phyloP scores from a whole-genome alignment of 2,888 invertebrate genomes.

The Ceratothoa steindachneri region DNA sequence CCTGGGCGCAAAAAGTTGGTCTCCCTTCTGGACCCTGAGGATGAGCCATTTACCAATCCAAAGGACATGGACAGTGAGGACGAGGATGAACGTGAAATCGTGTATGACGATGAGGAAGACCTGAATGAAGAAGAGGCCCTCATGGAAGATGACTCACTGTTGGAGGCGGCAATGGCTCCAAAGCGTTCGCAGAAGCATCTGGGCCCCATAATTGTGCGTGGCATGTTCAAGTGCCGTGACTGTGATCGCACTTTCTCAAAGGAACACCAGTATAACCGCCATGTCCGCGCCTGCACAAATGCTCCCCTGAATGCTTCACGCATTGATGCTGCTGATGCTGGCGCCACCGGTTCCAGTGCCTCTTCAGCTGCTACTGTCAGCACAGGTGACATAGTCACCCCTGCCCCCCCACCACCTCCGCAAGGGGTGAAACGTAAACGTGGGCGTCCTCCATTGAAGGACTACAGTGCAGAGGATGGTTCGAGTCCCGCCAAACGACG shows the following conservation, averaged over 20 bases:
- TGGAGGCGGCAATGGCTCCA: slow-evolving; percentile 3
- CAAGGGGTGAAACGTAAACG: neutral
- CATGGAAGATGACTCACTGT: neutral
- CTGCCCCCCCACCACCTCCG: neutral
- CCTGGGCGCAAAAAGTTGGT: neutral
- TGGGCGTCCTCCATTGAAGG: neutral
- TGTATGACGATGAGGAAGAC: slow-evolving; percentile 24
- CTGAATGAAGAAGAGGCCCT: slow-evolving; percentile 16
- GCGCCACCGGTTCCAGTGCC: neutral
- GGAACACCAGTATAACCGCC: slow-evolving; percentile 22
- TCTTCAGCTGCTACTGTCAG: neutral
- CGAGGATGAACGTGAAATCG: slow-evolving; percentile 16
- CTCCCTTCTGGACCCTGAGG: neutral
- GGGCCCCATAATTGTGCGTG: slow-evolving; percentile 18
- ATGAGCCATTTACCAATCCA: neutral
- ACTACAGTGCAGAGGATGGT: neutral
- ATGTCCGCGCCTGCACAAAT: slow-evolving; percentile 19
- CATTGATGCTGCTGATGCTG: no score
- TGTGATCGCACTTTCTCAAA: slow-evolving; percentile 23
- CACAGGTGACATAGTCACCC: neutral
- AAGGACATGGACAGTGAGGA: slow-evolving; percentile 23
- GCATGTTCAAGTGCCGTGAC: slow-evolving; percentile 22
- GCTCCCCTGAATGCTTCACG: slow-evolving; percentile 20
- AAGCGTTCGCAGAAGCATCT: slow-evolving; percentile 21
- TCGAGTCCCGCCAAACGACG: neutral